Evolutionary conservation across 2,888 invertebrate species (phyloP), one percentile per base, ranked within the genome.

Genomic region (Carpatolechia fugitivella): DNA sequence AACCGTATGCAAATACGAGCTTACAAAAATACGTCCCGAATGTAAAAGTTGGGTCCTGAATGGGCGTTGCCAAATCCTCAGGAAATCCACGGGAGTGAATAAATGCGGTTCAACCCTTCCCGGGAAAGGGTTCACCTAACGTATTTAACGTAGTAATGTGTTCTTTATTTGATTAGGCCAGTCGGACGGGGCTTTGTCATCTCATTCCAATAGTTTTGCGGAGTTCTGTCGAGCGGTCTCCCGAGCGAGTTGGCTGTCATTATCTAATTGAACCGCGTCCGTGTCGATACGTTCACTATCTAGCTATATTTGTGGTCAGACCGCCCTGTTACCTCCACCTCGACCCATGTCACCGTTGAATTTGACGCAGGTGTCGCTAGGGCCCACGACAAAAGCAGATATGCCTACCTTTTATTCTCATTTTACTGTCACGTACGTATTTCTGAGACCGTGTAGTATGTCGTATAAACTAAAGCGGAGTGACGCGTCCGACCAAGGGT

Each of bases 111-210:
- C 46, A 55, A 55, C 51, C 55, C 55, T 38, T 14, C 29, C 47
- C 30, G 16, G 41, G 50, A 31, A 50, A 38, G 49, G 50, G 47
- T 50, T 50, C 50, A 38, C 29, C 13, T 50, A 50, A 50, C 50
- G 50, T 51, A 55, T 50, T 56, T 48, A 53, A 52, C 49, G 52
- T 30, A 38, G 52, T 56, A 53, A 53, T 51, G 47, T 49, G 49
- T 53, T 53, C 56, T 41, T 49, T 49, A 53, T 56, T 53, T 49
- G 48, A 52, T 56, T 56, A 53, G 38, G 55, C 49, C 46, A 18
- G 35, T 55, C 13, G 50, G 55, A 46, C 47, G 41, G 52, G 50
- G 20, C 16, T 41, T 33, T 52, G 55, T 56, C 55, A 51, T 35
- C 38, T 38, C 29, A 29, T 52, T 33, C 46, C 48, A 36, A 56